phyloP scores from a whole-genome alignment of 2,113 vertebrate species.

The Tinamus guttatus region DNA sequence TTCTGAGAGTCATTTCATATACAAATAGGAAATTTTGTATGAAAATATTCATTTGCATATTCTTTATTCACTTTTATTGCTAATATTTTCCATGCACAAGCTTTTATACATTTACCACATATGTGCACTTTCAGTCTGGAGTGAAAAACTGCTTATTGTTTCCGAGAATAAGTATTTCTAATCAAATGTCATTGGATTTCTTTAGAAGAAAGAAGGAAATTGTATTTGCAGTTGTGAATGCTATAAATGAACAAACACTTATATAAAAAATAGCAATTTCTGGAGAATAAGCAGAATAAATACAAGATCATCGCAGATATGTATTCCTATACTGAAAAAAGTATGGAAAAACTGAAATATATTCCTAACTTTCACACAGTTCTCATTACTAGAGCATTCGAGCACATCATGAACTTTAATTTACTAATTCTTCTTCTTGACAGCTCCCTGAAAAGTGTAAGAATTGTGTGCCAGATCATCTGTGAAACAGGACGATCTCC shows the following conservation, averaged over 20 bases:
- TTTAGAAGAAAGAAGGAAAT: neutral
- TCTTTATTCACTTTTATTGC: neutral
- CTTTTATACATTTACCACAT: neutral
- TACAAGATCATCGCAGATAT: neutral
- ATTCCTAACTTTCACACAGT: neutral
- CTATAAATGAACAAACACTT: neutral
- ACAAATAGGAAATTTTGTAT: neutral
- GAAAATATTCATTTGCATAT: neutral
- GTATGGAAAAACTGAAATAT: neutral
- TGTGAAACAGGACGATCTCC: neutral
- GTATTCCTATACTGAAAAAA: neutral
- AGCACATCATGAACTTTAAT: neutral
- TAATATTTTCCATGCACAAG: neutral
- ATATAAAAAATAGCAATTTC: neutral
- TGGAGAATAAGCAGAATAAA: neutral
- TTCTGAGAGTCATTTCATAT: neutral
- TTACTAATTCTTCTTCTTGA: neutral
- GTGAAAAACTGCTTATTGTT: neutral
- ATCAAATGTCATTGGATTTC: neutral
- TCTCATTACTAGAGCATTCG: neutral
- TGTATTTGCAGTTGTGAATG: neutral
- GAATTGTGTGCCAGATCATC: neutral
- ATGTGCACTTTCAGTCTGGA: neutral
- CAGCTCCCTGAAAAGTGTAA: neutral
- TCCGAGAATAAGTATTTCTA: neutral